Percentiles rank a stretch among this genome's conserved stretches.
These are phyloP conservation scores for Halyomorpha halys DNA, from an alignment of 1,140 invertebrate species.

Conservation along the genomic window DNA sequence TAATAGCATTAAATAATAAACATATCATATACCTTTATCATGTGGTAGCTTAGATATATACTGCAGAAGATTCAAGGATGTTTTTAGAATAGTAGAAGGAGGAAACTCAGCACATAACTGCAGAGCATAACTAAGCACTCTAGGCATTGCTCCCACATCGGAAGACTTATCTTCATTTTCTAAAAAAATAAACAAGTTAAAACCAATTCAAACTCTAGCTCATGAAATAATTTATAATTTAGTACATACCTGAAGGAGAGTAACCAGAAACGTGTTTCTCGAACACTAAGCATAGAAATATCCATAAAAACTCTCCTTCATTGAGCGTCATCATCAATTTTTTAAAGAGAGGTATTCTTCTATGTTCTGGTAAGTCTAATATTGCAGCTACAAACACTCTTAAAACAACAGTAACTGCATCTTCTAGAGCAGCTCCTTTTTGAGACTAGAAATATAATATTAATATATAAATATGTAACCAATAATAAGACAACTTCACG, in stretches of 20 bases:
- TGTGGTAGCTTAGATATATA: slow-evolving; percentile 55
- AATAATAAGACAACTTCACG: too few species aligned
- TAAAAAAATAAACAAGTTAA: slow-evolving; percentile 2
- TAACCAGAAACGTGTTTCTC: slow-evolving; percentile 47
- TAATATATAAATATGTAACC: background rate
- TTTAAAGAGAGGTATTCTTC: slow-evolving; percentile 65
- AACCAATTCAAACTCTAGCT: background rate
- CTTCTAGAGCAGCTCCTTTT: background rate
- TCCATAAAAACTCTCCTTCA: slow-evolving; percentile 59
- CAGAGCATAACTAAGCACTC: slow-evolving; percentile 58
- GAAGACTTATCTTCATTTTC: background rate
- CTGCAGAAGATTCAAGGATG: slow-evolving; percentile 51
- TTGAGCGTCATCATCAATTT: slow-evolving; percentile 65
- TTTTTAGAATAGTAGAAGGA: slow-evolving; percentile 48
- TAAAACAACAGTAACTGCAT: slow-evolving; percentile 54
- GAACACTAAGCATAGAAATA: slow-evolving; percentile 58
- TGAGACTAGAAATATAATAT: slow-evolving; percentile 1
- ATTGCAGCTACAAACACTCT: slow-evolving; percentile 81
- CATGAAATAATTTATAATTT: background rate
- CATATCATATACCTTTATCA: slow-evolving; percentile 42
- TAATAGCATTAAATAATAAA: too few species aligned
- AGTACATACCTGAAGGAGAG: too few species aligned
- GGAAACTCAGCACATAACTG: slow-evolving; percentile 54
- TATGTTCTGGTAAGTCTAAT: slow-evolving; percentile 80
- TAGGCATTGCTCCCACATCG: slow-evolving; percentile 31